These are phyloP conservation scores for Spheniscus mendiculus DNA, from an alignment of 2,113 vertebrate genomes.

Conservation along the genomic window DNA sequence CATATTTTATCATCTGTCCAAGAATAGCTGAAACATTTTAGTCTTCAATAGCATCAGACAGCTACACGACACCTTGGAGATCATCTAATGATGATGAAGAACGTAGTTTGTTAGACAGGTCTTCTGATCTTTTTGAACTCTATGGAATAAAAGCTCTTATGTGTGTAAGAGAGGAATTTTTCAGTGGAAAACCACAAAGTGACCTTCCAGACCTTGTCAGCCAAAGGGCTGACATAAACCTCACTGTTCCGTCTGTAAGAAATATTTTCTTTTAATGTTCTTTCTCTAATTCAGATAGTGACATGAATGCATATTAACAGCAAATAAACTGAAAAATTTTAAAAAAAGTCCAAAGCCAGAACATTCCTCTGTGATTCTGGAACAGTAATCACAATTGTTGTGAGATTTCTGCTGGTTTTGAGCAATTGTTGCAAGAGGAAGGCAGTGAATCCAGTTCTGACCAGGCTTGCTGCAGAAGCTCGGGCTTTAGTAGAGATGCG, in stretches of 20 bases:
- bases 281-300: not conserved
- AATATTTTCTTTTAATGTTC: not conserved
- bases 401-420: not conserved
- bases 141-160: not conserved
- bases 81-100: slow-evolving; percentile 34
- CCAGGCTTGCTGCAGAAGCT: not conserved
- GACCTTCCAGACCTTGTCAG: not conserved
- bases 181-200: not conserved
- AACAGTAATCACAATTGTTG: not conserved
- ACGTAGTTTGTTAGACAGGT: not conserved
- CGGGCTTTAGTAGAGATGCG: not conserved
- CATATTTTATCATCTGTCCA: not conserved
- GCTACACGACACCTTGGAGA: not conserved
- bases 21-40: not conserved
- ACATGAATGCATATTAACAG: not conserved
- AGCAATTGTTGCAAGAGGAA: not conserved
- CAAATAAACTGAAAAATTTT: not conserved
- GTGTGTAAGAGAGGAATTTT: not conserved
- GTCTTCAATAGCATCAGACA: not conserved
- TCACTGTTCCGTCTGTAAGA: not conserved
- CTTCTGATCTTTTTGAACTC: not conserved
- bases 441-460: not conserved
- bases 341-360: not conserved
- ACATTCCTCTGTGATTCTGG: not conserved
- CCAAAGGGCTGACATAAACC: not conserved